Percentiles rank a stretch among this genome's conserved stretches.
These are phyloP conservation scores for Phenganax subtilis DNA, from an alignment of 92 coral and sea anemone genomes.

Conservation along the genomic window DNA sequence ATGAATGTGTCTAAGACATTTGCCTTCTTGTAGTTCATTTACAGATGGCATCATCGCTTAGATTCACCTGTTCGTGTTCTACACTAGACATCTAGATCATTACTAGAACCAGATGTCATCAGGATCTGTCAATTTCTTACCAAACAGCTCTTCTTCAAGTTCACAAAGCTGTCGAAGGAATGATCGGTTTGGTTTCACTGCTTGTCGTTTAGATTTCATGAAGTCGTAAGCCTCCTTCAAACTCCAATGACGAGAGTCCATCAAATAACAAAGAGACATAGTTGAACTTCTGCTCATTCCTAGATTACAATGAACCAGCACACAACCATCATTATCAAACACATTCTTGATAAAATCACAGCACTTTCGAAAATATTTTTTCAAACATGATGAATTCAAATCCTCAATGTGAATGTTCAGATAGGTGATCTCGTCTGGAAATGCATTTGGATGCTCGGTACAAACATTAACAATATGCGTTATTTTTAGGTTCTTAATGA, in stretches of 20 bases:
- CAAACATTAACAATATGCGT: slow-evolving; percentile 84
- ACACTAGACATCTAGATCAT: background rate
- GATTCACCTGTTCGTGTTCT: too few relatives aligned
- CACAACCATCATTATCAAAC: slow-evolving; percentile 66
- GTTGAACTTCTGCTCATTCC: slow-evolving; percentile 98
- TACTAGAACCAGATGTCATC: slow-evolving; percentile 87
- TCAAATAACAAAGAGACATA: slow-evolving; percentile 71
- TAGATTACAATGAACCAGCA: slow-evolving; percentile 86
- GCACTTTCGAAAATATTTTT: slow-evolving; percentile 64
- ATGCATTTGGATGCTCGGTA: slow-evolving; percentile 76
- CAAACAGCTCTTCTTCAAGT: slow-evolving; percentile 73
- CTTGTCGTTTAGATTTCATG: slow-evolving; percentile 72
- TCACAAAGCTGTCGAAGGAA: slow-evolving; percentile 72
- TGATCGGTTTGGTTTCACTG: slow-evolving; percentile 86
- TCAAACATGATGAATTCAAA: slow-evolving; percentile 69
- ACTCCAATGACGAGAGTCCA: slow-evolving; percentile 73
- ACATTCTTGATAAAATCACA: slow-evolving; percentile 65
- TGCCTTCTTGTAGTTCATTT: too few relatives aligned
- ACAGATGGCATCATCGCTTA: too few relatives aligned
- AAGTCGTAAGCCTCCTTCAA: slow-evolving; percentile 71
- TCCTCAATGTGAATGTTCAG: slow-evolving; percentile 87
- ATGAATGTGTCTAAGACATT: too few relatives aligned
- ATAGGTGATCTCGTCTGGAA: slow-evolving; percentile 72
- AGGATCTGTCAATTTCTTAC: slow-evolving; percentile 68
- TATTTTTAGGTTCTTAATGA: slow-evolving; percentile 63